Base-by-base conservation (phyloP, 2,113 vertebrate genomes). In the Puma concolor region DNA sequence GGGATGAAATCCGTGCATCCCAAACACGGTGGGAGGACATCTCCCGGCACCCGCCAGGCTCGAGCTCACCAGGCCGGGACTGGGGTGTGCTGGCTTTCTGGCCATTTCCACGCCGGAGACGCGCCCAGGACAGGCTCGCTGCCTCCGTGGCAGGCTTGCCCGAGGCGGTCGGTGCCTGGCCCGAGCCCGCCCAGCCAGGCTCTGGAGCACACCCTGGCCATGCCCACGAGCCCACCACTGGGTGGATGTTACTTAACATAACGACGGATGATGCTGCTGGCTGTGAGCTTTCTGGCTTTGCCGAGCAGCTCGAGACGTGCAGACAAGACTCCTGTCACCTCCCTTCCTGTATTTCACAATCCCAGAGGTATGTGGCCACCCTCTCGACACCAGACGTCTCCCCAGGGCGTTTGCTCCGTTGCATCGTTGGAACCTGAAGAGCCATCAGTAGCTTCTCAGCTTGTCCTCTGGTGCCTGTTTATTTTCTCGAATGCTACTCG, bases 1-100 rank as follows among this genome's bases (percentile, higher is more conserved):
- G 7, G 4, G 16, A 9, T 0, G 19, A 14, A 5, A 6, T 79
- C 54, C 3, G 1, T 19, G 87, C 0, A 0, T 8, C 54, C 27
- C 5, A 21, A 13, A 16, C 29, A 11, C 0, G n/a, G 60, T 11
- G 2, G 4, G 80, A 7, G 64, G 3, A 0, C 1, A 0, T 31
- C 29, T 4, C 9, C 2, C 19, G 0, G 0, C 19, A 0, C 11
- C 11, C 0, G 4, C 11, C 13, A 1, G 67, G 15, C 31, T 54
- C 2, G 4, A 2, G 66, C 4, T 48, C 54, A 0, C 48, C 38
- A 13, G 4, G 19, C 27, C 9, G 33, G 88, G 85, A 29, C 8
- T 2, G 60, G 7, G 7, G 33, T 8, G 5, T 2, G 60, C 72
- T 29, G 82, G 38, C 12, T 4, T 4, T 50, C 72, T 38, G 82